phyloP scores from a whole-genome alignment of 2,888 invertebrate genomes.

The Cantharis nigra region DNA sequence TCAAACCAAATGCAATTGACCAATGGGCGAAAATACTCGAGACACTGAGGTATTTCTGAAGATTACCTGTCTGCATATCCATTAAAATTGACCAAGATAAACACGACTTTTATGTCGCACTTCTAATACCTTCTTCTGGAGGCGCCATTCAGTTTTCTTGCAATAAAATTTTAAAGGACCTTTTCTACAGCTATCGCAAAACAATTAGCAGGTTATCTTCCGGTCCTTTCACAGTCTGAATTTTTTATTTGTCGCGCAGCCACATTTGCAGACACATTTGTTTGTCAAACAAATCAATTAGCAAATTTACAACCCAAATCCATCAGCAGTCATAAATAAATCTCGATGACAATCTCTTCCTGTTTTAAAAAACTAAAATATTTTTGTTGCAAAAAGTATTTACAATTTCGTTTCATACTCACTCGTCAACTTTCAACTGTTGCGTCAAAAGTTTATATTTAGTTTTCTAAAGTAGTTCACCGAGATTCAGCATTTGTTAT shows the following conservation, averaged over 20 bases:
- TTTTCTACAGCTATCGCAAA: not conserved
- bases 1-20: not conserved
- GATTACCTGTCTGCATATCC: constrained; percentile 1
- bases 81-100: not conserved
- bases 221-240: not conserved
- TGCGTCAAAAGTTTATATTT: not conserved
- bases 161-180: not conserved
- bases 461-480: not conserved
- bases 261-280: not conserved
- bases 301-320: not conserved
- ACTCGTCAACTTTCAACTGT: not conserved
- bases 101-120: not conserved
- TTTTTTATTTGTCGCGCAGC: not conserved
- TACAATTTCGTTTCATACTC: not conserved
- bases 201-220: not conserved
- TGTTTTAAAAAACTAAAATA: not conserved
- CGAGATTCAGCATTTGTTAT: not conserved
- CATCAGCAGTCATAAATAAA: not conserved
- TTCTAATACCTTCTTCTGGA: not conserved
- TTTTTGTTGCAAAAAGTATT: not conserved
- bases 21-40: not conserved
- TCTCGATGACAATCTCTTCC: not conserved
- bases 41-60: not conserved
- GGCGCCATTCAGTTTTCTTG: not conserved
- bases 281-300: constrained; percentile 2